Percentiles rank a stretch among this genome's conserved stretches.
phyloP scores from a whole-genome alignment of 2,888 invertebrate species.

The Scaptomyza polygonia region DNA sequence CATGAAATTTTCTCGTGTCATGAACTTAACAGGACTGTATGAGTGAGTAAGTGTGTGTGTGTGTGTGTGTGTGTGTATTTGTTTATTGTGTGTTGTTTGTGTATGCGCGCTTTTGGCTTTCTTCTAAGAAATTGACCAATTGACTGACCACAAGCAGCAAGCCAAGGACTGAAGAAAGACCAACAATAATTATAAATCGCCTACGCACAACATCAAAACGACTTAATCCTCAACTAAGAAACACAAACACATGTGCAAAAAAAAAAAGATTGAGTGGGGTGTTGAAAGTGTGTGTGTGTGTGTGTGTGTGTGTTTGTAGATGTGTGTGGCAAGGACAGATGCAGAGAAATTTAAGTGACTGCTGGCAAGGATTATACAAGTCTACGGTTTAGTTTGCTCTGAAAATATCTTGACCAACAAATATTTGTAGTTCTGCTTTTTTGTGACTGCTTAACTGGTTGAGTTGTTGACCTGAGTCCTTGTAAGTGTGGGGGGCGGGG shows the following conservation, averaged over 20 bases:
- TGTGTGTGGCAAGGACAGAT: not conserved
- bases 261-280: not conserved
- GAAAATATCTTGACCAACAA: conserved; percentile 62
- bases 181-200: conserved; percentile 76
- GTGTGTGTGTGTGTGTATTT: conserved; percentile 10
- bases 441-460: conserved; percentile 21
- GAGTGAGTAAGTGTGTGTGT: conserved; percentile 4
- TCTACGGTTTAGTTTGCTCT: conserved; percentile 53
- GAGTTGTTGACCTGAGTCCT: conserved; percentile 30
- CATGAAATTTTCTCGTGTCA: conserved; percentile 41
- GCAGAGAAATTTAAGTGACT: conserved; percentile 65
- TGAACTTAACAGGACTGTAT: conserved; percentile 3
- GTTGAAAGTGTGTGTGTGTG: not conserved
- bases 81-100: conserved; percentile 1
- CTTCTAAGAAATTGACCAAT: conserved; percentile 79
- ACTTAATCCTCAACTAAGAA: conserved; percentile 66
- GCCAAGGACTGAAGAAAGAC: conserved; percentile 46
- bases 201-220: conserved; percentile 78
- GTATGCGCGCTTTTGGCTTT: conserved; percentile 49
- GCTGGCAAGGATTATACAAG: conserved; percentile 72
- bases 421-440: conserved; percentile 67
- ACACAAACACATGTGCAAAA: conserved; percentile 24
- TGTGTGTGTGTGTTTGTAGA: not conserved
- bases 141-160: conserved; percentile 70
- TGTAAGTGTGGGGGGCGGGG: not conserved